These are phyloP conservation scores for Platypus cylindrus DNA, from an alignment of 2,888 invertebrate species.

Conservation along the genomic window DNA sequence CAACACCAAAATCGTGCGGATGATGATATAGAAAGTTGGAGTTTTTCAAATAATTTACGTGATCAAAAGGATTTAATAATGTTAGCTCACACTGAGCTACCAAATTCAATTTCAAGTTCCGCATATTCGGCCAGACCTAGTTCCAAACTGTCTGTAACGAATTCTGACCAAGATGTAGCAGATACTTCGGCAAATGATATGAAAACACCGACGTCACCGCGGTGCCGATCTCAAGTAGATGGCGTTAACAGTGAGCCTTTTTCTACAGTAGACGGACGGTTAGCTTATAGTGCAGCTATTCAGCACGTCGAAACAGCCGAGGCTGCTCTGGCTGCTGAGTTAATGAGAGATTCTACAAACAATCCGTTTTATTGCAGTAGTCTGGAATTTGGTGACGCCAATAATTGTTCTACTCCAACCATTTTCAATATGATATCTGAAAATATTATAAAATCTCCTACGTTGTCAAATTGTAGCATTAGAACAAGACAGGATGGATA, in stretches of 20 bases:
- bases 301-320: slow-evolving; percentile 49
- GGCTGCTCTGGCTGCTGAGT: slow-evolving; percentile 24
- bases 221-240: slow-evolving; percentile 45
- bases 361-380: slow-evolving; percentile 34
- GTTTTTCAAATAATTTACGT: slow-evolving; percentile 51
- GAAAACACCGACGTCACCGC: slow-evolving; percentile 41
- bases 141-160: slow-evolving; percentile 49
- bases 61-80: slow-evolving; percentile 48
- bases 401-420: slow-evolving; percentile 40
- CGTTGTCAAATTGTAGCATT: slow-evolving; percentile 48
- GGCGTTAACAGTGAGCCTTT: slow-evolving; percentile 46
- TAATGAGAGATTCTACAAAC: slow-evolving; percentile 28
- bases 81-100: slow-evolving; percentile 34
- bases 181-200: slow-evolving; percentile 44
- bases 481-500: slow-evolving; percentile 54
- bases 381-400: slow-evolving; percentile 37
- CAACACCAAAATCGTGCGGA: slow-evolving; percentile 32
- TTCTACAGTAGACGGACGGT: slow-evolving; percentile 49
- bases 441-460: slow-evolving; percentile 48
- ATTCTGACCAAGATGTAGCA: slow-evolving; percentile 52
- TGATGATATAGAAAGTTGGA: slow-evolving; percentile 48
- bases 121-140: slow-evolving; percentile 36
- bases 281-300: slow-evolving; percentile 54
- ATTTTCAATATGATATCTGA: slow-evolving; percentile 35
- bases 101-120: slow-evolving; percentile 34